Evolutionary conservation across 2,888 invertebrate species (phyloP), one percentile per base, ranked within the genome.

Genomic region (Synanthedon formicaeformis): DNA sequence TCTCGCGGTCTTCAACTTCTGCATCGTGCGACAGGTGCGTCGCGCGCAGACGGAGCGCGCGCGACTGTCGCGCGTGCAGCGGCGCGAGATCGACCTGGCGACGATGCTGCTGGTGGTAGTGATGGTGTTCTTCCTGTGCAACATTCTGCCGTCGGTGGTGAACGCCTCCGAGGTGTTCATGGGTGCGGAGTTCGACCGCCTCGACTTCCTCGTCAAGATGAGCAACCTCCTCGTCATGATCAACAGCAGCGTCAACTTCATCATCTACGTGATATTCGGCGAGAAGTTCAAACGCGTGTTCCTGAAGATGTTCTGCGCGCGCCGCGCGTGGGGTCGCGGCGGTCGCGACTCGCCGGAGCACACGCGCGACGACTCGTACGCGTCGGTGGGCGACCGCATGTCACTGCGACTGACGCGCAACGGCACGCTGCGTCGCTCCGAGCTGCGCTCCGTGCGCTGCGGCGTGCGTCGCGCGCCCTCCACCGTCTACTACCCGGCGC

Each of bases 191-290:
- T 76, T 85, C 56, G 84, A 84, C 56, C 67, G 70, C 54, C 75
- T 86, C 60, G 91, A 92, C 64, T 90, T 92, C 67, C 87, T 95
- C 65, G 92, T 96, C 52, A 93, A 94, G 69, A 90, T 91, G 41
- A 96, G 95, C 71, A 98, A 99, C 83, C 91, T 98, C 54, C 90
- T 98, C 58, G 97, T 99, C 54, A 98, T 97, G 58, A 92, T 98
- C 75, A 99, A 99, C 88, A 97, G 97, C 71, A 97, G 97, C 72
- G 96, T 98, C 58, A 99, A 99, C 85, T 98, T 99, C 78, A 92
- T 99, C 60, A 97, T 99, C 66, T 99, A 99, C 87, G 97, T 98
- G 60, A 97, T 97, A 61, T 98, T 98, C 78, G 98, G 98, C 1
- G 96, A 98, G 76, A 98, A 98, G 78, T 98, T 98, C 86, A 95